Evolutionary conservation across 2,797 vertebrate species (phyloP).

Genomic region (Pteropus rufus): DNA sequence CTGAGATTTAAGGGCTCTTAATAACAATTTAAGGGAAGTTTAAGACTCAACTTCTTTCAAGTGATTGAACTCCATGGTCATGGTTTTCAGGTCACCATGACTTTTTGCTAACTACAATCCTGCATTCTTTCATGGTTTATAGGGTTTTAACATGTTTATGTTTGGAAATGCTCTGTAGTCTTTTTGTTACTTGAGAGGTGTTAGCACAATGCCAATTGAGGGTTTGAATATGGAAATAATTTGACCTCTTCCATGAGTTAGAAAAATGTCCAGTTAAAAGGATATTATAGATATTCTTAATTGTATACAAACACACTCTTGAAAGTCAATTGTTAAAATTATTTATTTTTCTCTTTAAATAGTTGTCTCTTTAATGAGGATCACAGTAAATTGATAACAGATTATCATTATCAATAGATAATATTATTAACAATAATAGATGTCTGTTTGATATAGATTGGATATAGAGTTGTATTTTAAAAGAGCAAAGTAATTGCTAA

Average conservation of each 20-base stretch:
- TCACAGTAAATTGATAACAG: slow-evolving; percentile 1
- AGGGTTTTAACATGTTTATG: not conserved
- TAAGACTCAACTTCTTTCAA: slow-evolving; percentile 2
- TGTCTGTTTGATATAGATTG: not conserved
- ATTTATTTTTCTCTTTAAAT: slow-evolving; percentile 10
- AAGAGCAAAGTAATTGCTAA: not conserved
- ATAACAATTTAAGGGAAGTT: not conserved
- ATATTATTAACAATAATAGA: not conserved
- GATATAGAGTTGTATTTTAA: not conserved
- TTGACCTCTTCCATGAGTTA: slow-evolving; percentile 21
- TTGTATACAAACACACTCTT: not conserved
- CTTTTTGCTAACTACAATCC: not conserved
- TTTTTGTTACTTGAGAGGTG: slow-evolving; percentile 22
- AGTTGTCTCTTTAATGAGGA: slow-evolving; percentile 26
- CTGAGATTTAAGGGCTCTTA: not conserved
- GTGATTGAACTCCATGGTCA: not conserved
- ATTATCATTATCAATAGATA: not conserved
- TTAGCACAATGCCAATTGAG: not conserved
- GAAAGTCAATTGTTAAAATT: slow-evolving; percentile 20
- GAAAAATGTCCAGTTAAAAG: slow-evolving; percentile 1
- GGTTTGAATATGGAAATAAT: slow-evolving; percentile 24
- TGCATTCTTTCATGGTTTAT: slow-evolving; percentile 35
- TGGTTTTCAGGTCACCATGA: not conserved
- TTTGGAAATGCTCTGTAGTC: slow-evolving; percentile 8
- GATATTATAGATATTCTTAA: slow-evolving; percentile 24